Evolutionary conservation across 1,140 invertebrate species (phyloP).

Genomic region (Popillia japonica): DNA sequence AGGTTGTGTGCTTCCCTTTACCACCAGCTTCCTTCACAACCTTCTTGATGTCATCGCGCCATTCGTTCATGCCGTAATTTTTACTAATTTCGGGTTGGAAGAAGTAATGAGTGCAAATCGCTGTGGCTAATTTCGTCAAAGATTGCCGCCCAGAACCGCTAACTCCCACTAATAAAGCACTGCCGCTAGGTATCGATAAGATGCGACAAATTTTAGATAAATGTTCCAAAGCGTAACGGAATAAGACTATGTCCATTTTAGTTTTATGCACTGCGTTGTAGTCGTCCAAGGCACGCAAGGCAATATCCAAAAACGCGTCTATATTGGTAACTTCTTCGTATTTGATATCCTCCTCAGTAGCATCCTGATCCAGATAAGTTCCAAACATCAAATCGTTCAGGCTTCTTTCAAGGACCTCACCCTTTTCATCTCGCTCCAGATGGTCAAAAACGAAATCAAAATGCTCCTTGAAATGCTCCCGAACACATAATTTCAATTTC

Average conservation of each 20-base stretch:
- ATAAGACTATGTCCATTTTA: conserved; percentile 91
- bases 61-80: conserved; percentile 82
- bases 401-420: conserved; percentile 72
- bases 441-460: conserved; percentile 72
- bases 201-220: conserved; percentile 87
- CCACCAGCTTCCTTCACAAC: conserved; percentile 84
- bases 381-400: conserved; percentile 86
- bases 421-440: conserved; percentile 63
- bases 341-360: conserved; percentile 76
- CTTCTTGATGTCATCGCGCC: conserved; percentile 88
- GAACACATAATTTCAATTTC: conserved; percentile 70
- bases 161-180: conserved; percentile 81
- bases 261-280: conserved; percentile 88
- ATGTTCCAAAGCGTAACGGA: conserved; percentile 89
- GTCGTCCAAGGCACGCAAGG: conserved; percentile 76
- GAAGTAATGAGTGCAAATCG: conserved; percentile 76
- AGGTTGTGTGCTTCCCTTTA: conserved; percentile 73
- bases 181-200: conserved; percentile 81
- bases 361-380: conserved; percentile 86
- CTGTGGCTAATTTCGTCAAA: conserved; percentile 78
- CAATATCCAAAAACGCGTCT: conserved; percentile 74
- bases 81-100: conserved; percentile 91
- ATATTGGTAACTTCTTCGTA: conserved; percentile 85
- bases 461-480: conserved; percentile 74
- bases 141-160: conserved; percentile 91